A percentile compares a stretch with the other conserved stretches of the same genome.
These are phyloP conservation scores for Epistrophella euchroma DNA, from an alignment of 2,888 invertebrate species.

Conservation along the genomic window DNA sequence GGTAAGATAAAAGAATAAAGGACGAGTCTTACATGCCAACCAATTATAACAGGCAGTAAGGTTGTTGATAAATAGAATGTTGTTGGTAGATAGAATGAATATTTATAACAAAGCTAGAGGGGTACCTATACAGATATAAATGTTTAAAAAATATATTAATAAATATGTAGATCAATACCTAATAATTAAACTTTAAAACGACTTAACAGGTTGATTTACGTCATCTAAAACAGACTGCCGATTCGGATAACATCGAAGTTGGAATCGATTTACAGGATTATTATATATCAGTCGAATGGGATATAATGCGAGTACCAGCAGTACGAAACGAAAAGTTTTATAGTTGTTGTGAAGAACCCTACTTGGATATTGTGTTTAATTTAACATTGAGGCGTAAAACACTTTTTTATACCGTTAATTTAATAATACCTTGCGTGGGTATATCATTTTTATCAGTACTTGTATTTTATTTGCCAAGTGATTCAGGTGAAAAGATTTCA, in stretches of 20 bases:
- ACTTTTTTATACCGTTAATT: constrained; percentile 98
- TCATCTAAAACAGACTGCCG: constrained; percentile 93
- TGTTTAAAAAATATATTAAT: neutral
- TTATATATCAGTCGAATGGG: constrained; percentile 99
- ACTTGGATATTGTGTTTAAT: constrained; percentile 98
- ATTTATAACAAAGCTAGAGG: too few relatives aligned
- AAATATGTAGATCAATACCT: neutral
- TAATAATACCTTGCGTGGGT: constrained; percentile 98
- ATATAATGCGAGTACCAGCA: constrained; percentile 96
- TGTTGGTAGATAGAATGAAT: too few relatives aligned
- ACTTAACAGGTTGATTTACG: constrained; percentile 91
- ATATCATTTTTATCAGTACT: constrained; percentile 98
- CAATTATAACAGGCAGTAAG: too few relatives aligned
- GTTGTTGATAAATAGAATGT: too few relatives aligned
- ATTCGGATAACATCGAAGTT: constrained; percentile 94
- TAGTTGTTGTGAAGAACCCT: constrained; percentile 98
- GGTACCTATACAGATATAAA: too few relatives aligned
- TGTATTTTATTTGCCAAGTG: constrained; percentile 98
- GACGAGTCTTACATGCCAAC: too few relatives aligned
- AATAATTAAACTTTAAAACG: neutral
- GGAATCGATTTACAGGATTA: constrained; percentile 97
- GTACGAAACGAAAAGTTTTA: constrained; percentile 96
- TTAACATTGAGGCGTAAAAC: constrained; percentile 97
- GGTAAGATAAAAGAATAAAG: constrained; percentile 85
- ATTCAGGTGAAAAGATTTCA: constrained; percentile 98